Evolutionary conservation across 2,888 invertebrate species (phyloP), one percentile per base, ranked within the genome.

Genomic region (Chymomyza amoena): DNA sequence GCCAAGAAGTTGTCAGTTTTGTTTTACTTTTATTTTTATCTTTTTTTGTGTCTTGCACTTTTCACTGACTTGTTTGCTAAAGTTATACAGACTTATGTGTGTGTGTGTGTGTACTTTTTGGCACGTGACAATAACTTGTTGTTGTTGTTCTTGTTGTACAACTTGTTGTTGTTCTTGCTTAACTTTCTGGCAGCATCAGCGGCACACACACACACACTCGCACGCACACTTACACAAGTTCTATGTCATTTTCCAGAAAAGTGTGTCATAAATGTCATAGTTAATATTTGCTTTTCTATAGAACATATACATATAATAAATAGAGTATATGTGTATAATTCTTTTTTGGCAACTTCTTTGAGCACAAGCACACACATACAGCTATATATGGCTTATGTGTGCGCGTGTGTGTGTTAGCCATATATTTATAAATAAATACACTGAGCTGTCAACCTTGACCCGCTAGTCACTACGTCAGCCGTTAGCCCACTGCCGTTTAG

Each of bases 71-170:
- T 77, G 84, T 83, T 85, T 83, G 25, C 74, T 76, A 80, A 81
- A 81, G 78, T 85, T 75, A 84, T 85, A 80, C 76, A 76, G 78
- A 70, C 72, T 74, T 72, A 70, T 73, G 76, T 54, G 51, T 72
- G 64, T 72, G 61, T 64, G 69, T 81, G 77, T 82, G 69, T 81
- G 80, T 84, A 80, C 74, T 76, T 81, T 81, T 86, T 84, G 82
- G 82, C 87, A 83, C 82, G 84, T 83, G 82, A 83, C 87, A 86
- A 83, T 83, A 86, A 86, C 84, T 84, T 86, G 81, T 84, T 81
- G 76, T 84, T 77, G 10, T 39, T 50, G 39, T 66, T 64, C 20
- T 68, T 67, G 54, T 56, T 18, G 56, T 56, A 9, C 2, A 4
- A 2, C 25, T 25, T 25, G 25, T 56, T 57, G 57, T 57, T 25